Evolutionary conservation across 2,888 invertebrate genomes (phyloP), one percentile per base, ranked within the genome.

Genomic region (Hermaeophaga mercurialis): DNA sequence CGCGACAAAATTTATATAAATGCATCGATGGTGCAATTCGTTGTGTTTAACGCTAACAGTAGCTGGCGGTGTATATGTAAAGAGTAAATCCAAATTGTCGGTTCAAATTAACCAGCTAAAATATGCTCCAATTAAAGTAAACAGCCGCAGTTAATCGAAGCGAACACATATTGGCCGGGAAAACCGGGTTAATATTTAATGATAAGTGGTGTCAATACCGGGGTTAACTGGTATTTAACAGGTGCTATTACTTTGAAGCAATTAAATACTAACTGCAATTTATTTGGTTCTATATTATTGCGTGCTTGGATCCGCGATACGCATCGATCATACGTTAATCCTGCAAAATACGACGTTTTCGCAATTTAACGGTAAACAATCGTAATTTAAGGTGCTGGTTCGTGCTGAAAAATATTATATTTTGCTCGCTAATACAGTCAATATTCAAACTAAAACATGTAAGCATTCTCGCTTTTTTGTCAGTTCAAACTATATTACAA

Each of bases 171-270:
- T 73, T 73, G 71, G 70, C 68, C 65, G 66, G 68, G 68, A 63
- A n/a, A 68, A 68, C 65, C 68, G 69, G 71, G 73, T 75, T 74
- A 74, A 75, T 76, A 75, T 75, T 76, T 76, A 76, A 76, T 73
- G 73, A 71, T 74, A 76, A 69, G 65, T 64, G 74, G 74, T 75
- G 75, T 73, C 74, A 72, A 74, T 74, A 69, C 72, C 63, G 66
- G 72, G 73, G 72, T 73, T 75, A 75, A 75, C 69, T 72, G 72
- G 67, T 71, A 70, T 73, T 75, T 73, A 75, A 70, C 72, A 72
- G 72, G 69, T 72, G 71, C 69, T 71, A 71, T 72, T 70, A 70
- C 67, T 68, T 69, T 67, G 65, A 67, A 66, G 64, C 64, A 59
- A 62, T 69, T 66, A 70, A 65, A 63, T 68, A 66, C 66, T 64